These are phyloP conservation scores for Fragum whitleyi DNA, from an alignment of 2,888 invertebrate species.

Conservation along the genomic window DNA sequence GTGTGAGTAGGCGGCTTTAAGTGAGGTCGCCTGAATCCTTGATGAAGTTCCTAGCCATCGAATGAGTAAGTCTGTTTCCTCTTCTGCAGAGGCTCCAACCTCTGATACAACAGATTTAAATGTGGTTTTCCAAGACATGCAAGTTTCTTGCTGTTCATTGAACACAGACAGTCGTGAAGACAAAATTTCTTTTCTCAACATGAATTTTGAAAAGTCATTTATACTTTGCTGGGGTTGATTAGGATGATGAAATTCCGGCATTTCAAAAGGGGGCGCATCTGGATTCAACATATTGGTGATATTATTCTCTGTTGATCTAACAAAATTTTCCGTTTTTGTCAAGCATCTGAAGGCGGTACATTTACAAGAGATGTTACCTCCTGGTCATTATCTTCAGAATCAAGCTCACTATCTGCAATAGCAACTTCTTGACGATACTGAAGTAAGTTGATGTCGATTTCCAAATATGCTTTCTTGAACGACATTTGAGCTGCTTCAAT, in stretches of 20 bases:
- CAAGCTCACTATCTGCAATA: slow-evolving; percentile 3
- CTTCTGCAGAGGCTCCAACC: slow-evolving; percentile 20
- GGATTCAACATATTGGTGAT: neutral
- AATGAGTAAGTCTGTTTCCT: slow-evolving; percentile 41
- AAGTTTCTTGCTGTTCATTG: slow-evolving; percentile 35
- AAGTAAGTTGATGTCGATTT: slow-evolving; percentile 17
- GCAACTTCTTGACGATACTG: slow-evolving; percentile 3
- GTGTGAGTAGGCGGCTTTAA: slow-evolving; percentile 20
- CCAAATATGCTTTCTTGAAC: neutral
- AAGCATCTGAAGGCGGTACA: neutral
- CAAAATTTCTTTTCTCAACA: slow-evolving; percentile 33
- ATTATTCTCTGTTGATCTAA: neutral
- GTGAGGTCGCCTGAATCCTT: slow-evolving; percentile 18
- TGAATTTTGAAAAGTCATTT: slow-evolving; percentile 31
- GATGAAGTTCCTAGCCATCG: slow-evolving; percentile 26
- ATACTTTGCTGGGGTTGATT: neutral
- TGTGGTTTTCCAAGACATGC: slow-evolving; percentile 33
- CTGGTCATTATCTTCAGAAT: neutral
- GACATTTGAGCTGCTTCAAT: no score
- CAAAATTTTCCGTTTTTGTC: neutral
- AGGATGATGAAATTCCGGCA: no score
- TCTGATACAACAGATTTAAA: slow-evolving; percentile 38
- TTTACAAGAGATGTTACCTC: neutral
- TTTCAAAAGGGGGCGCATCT: neutral
- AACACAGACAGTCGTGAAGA: slow-evolving; percentile 17